Evolutionary conservation across 1,140 invertebrate genomes (phyloP).

Genomic region (Steinernema khuongi): DNA sequence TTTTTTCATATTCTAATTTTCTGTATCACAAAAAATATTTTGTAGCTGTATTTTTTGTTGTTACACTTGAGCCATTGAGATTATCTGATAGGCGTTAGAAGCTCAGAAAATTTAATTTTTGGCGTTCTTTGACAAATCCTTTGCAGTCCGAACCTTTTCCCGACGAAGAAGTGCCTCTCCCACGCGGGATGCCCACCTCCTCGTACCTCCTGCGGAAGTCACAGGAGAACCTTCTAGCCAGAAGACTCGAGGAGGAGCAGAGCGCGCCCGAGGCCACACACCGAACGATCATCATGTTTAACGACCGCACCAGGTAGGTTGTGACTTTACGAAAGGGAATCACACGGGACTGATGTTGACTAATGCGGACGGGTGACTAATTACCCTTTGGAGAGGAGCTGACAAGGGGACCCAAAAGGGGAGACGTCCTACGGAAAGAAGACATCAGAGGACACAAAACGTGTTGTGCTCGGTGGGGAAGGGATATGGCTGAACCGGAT

Average conservation of each 20-base stretch:
- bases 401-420: background rate
- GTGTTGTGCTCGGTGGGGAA: background rate
- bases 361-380: conserved; percentile 7
- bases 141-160: background rate
- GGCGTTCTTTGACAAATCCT: too few species aligned
- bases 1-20: too few species aligned
- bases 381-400: background rate
- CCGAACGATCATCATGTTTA: conserved; percentile 1
- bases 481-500: background rate
- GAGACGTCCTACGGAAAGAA: background rate
- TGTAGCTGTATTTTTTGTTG: too few species aligned
- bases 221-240: background rate
- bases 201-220: background rate
- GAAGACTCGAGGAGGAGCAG: background rate
- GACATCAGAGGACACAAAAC: background rate
- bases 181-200: background rate
- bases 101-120: too few species aligned
- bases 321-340: background rate
- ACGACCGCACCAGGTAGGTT: background rate
- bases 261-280: background rate
- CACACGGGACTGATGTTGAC: background rate
- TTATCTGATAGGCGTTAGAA: too few species aligned
- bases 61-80: too few species aligned
- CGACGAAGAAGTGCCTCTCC: background rate
- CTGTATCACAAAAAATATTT: too few species aligned